phyloP scores from a whole-genome alignment of 2,888 invertebrate species.

The Hecatera dysodea region DNA sequence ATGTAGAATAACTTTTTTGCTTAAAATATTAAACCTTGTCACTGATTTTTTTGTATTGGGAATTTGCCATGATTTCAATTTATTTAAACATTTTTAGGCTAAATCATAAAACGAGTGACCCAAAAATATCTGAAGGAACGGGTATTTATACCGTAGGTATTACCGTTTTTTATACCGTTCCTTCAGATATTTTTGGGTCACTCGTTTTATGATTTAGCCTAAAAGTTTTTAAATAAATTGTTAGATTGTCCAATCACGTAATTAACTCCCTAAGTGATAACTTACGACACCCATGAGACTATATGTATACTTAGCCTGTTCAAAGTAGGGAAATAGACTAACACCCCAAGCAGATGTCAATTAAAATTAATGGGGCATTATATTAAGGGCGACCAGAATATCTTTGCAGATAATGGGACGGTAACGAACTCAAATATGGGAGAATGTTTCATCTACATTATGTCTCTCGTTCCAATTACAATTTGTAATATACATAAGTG shows the following conservation, averaged over 20 bases:
- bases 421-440: background rate
- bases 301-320: conserved; percentile 10
- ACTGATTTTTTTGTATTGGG: background rate
- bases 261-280: conserved; percentile 32
- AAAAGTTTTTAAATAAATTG: conserved; percentile 27
- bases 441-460: background rate
- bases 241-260: conserved; percentile 34
- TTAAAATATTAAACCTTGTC: conserved; percentile 15
- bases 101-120: conserved; percentile 4
- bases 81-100: conserved; percentile 14
- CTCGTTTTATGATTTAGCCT: background rate
- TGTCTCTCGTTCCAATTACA: background rate
- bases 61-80: conserved; percentile 27
- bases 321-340: background rate
- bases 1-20: conserved; percentile 6
- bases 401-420: conserved; percentile 7
- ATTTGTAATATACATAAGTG: background rate
- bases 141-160: no score
- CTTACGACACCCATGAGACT: conserved; percentile 39
- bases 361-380: conserved; percentile 39
- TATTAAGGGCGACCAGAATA: conserved; percentile 5
- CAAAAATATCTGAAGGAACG: conserved; percentile 12
- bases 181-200: conserved; percentile 8
- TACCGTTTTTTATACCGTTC: no score
- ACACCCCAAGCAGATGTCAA: conserved; percentile 24